A percentile compares a stretch with the other conserved stretches of the same genome.
Conservation (phyloP, 2,888 invertebrate species). For the Bellardia bayeri region DNA sequence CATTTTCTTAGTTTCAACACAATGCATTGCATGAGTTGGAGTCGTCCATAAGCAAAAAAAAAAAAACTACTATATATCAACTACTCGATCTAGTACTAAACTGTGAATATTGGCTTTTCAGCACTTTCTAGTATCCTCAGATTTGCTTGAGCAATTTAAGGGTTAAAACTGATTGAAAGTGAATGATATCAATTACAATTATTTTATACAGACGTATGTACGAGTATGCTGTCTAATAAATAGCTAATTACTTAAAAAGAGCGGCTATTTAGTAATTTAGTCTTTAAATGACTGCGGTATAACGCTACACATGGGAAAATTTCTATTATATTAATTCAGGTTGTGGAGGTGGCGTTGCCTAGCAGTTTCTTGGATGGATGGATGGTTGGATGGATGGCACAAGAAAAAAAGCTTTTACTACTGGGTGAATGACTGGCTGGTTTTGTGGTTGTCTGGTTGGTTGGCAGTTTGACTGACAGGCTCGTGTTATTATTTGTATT, state of each 20-base stretch:
- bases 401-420: conserved; percentile 37
- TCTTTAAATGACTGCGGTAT: conserved; percentile 21
- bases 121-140: neutral
- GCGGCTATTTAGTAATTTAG: conserved; percentile 29
- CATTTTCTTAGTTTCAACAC: no score
- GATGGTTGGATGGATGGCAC: neutral
- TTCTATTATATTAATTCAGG: neutral
- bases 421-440: conserved; percentile 14
- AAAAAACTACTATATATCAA: no score
- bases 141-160: neutral
- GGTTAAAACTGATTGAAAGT: neutral
- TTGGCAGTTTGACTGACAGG: conserved; percentile 31
- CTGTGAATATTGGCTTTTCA: no score
- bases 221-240: neutral
- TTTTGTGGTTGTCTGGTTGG: no score
- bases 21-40: no score
- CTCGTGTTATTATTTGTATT: conserved; percentile 45
- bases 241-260: neutral
- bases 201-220: neutral
- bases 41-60: no score
- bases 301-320: conserved; percentile 17
- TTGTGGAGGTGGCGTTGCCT: conserved; percentile 34
- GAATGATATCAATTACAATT: conserved; percentile 18
- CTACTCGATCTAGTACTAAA: no score
- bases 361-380: conserved; percentile 31